Evolutionary conservation across 2,797 vertebrate species (phyloP).

Genomic region (Pangasius mekongensis): DNA sequence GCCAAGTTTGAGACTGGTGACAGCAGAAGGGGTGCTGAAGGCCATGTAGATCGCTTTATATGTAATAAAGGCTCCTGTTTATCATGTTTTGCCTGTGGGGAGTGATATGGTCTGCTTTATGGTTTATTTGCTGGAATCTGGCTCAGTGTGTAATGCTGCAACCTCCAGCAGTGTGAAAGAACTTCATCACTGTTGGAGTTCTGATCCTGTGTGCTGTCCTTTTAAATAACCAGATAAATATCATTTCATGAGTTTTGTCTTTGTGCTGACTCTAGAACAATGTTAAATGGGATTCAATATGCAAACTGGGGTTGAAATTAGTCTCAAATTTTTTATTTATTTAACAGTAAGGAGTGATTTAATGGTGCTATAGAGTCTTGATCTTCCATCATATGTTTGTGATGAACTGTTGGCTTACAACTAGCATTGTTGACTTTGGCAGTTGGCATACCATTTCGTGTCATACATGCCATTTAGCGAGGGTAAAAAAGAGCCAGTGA

Average conservation of each 20-base stretch:
- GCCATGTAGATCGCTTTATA: constrained; percentile 34
- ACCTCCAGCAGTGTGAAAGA: not conserved
- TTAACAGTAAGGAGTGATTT: constrained; percentile 9
- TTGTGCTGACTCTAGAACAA: not conserved
- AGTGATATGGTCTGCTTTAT: constrained; percentile 18
- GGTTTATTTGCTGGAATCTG: constrained; percentile 3
- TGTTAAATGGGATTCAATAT: not conserved
- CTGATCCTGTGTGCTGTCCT: not conserved
- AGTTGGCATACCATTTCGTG: not conserved
- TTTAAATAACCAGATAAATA: constrained; percentile 13
- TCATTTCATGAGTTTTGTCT: constrained; percentile 24
- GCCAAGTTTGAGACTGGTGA: not conserved
- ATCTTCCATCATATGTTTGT: constrained; percentile 11
- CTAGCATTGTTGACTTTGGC: not conserved
- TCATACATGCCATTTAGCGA: not conserved
- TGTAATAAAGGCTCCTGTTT: constrained; percentile 37
- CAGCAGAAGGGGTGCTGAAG: constrained; percentile 16
- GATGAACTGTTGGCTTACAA: not conserved
- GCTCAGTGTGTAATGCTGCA: constrained; percentile 9
- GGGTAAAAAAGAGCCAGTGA: not conserved
- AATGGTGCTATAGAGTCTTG: not conserved
- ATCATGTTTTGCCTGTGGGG: constrained; percentile 40
- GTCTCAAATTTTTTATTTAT: not conserved
- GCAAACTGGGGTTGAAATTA: not conserved
- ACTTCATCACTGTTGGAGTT: not conserved